A percentile compares a stretch with the other conserved stretches of the same genome.
Conservation (phyloP, 1,140 invertebrate genomes). For the Plutomurus gul region DNA sequence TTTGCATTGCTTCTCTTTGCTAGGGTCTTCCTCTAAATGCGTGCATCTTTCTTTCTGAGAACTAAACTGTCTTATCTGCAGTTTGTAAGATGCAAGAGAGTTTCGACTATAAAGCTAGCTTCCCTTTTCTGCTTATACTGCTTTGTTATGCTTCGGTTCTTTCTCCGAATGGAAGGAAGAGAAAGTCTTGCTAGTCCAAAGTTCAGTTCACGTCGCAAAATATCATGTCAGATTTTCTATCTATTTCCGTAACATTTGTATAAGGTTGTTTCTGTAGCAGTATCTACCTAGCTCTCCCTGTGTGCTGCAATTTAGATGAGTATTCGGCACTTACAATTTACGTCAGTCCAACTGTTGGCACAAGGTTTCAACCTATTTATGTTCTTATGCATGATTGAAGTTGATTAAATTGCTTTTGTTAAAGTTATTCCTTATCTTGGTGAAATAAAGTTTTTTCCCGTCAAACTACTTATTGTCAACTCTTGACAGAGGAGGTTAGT, state of each 20-base stretch:
- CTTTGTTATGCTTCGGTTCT: conserved; percentile 22
- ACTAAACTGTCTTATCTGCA: not conserved
- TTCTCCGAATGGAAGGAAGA: not conserved
- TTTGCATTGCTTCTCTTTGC: not conserved
- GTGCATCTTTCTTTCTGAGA: not conserved
- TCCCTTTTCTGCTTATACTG: not conserved
- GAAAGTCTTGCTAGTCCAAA: not conserved
- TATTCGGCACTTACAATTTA: too few species aligned
- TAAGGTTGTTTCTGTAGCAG: too few species aligned
- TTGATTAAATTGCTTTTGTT: too few species aligned
- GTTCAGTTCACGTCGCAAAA: not conserved
- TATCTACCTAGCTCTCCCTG: too few species aligned
- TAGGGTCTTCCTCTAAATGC: not conserved
- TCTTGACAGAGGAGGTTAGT: too few species aligned
- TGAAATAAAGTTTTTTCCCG: too few species aligned
- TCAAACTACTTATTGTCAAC: too few species aligned
- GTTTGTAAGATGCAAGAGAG: not conserved
- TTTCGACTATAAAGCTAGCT: not conserved
- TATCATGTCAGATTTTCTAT: not conserved
- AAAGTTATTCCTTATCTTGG: too few species aligned
- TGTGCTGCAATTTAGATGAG: too few species aligned
- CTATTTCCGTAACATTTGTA: not conserved
- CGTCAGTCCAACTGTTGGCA: too few species aligned
- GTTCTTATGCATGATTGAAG: too few species aligned
- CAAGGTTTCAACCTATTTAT: too few species aligned